Evolutionary conservation across 2,888 invertebrate genomes (phyloP).

Genomic region (Drosophila merina): DNA sequence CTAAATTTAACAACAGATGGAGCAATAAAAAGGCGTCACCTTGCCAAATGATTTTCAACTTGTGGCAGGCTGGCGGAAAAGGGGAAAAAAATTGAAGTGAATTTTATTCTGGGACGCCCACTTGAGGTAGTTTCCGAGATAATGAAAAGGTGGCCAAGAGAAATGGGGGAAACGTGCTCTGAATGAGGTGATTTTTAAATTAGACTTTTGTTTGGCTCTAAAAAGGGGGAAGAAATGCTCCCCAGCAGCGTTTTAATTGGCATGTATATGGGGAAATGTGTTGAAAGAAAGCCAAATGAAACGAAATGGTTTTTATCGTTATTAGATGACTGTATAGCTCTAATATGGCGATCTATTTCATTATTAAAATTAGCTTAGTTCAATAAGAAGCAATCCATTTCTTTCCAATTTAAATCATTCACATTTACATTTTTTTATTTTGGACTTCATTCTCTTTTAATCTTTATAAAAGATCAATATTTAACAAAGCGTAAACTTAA

Average conservation of each 20-base stretch:
- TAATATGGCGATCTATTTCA: not conserved
- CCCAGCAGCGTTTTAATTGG: constrained; percentile 73
- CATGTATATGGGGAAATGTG: constrained; percentile 4
- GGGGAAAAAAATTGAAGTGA: constrained; percentile 41
- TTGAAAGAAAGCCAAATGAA: constrained; percentile 2
- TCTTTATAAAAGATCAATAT: no score
- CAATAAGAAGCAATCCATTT: constrained; percentile 5
- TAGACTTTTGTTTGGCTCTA: constrained; percentile 29
- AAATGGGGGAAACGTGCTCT: constrained; percentile 9
- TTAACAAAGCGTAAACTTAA: no score
- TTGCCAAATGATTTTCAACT: constrained; percentile 67
- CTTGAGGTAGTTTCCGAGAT: constrained; percentile 54
- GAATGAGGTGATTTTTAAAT: constrained; percentile 49
- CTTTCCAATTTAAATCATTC: constrained; percentile 30
- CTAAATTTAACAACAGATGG: constrained; percentile 67
- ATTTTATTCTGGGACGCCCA: constrained; percentile 54
- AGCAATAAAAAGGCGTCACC: constrained; percentile 76
- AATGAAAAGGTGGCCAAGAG: constrained; percentile 8
- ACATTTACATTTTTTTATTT: constrained; percentile 45
- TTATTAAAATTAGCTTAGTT: not conserved
- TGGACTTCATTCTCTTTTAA: no score
- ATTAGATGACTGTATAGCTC: not conserved
- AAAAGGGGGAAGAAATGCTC: constrained; percentile 48
- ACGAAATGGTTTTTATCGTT: constrained; percentile 1
- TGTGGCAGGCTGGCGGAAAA: constrained; percentile 37